These are phyloP conservation scores for Phyto melanocephala DNA, from an alignment of 2,888 invertebrate genomes.

Conservation along the genomic window DNA sequence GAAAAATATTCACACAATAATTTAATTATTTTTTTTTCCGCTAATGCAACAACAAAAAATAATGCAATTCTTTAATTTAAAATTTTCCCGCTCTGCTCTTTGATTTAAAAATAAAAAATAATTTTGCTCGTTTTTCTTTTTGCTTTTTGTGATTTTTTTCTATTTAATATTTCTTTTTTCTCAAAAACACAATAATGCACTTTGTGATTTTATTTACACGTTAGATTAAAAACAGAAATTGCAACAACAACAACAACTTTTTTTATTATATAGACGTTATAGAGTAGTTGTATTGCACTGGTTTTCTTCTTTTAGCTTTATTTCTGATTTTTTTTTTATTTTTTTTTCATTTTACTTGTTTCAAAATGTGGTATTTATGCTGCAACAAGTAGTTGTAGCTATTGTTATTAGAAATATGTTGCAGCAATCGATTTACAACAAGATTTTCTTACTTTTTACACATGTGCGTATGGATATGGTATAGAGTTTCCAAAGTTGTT, in stretches of 20 bases:
- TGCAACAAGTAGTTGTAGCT: constrained; percentile 46
- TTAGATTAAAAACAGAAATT: constrained; percentile 33
- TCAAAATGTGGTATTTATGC: constrained; percentile 49
- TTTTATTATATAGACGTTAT: constrained; percentile 15
- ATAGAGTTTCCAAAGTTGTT: constrained; percentile 41
- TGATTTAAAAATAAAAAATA: constrained; percentile 27
- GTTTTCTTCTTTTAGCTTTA: constrained; percentile 46
- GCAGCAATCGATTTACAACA: constrained; percentile 55
- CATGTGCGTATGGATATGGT: not conserved
- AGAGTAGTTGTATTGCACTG: constrained; percentile 46
- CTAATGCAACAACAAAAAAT: constrained; percentile 44
- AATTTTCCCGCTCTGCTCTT: constrained; percentile 3
- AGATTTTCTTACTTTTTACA: constrained; percentile 55
- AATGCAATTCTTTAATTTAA: constrained; percentile 37
- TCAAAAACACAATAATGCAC: constrained; percentile 61
- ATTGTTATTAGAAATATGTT: constrained; percentile 28
- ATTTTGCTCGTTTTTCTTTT: constrained; percentile 25
- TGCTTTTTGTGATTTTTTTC: constrained; percentile 21
- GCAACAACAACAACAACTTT: constrained; percentile 7
- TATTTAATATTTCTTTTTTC: constrained; percentile 14
- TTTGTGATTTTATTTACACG: constrained; percentile 57
- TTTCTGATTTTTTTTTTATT: constrained; percentile 7
- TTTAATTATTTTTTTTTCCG: not conserved
- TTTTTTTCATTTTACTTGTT: constrained; percentile 30
- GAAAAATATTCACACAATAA: constrained; percentile 46